Conservation (phyloP, 2,113 vertebrate genomes). For the Cavia aperea region DNA sequence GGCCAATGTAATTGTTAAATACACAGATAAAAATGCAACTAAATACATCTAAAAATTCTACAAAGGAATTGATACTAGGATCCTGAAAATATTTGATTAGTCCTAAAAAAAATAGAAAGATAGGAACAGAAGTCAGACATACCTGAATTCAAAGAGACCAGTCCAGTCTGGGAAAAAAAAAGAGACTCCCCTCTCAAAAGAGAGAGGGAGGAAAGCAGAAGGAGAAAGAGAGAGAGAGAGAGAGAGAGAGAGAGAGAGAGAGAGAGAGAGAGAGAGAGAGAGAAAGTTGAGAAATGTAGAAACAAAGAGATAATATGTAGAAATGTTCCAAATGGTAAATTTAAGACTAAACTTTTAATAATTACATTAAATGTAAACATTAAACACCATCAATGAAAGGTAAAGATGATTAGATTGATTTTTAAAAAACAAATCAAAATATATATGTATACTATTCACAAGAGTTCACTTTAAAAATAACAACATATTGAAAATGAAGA, state of each 20-base stretch:
- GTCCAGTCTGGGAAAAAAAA: neutral
- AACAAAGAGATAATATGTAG: neutral
- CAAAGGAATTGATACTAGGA: neutral
- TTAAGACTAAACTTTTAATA: neutral
- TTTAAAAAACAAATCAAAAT: neutral
- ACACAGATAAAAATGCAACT: neutral
- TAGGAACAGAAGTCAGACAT: neutral
- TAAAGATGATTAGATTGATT: neutral
- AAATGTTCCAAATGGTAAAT: neutral
- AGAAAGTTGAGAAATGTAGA: neutral
- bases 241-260: neutral
- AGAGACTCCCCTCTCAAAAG: neutral
- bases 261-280: neutral
- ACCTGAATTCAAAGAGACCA: neutral
- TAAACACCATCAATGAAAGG: neutral
- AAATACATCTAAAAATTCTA: neutral
- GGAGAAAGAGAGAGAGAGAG: neutral
- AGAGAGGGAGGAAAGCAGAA: accelerated
- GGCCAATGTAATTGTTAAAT: neutral
- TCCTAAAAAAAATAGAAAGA: neutral
- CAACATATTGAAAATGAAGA: neutral
- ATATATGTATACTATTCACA: neutral
- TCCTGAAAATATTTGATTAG: neutral
- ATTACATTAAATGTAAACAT: neutral
- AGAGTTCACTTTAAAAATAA: neutral